Conservation (phyloP, 1,140 invertebrate genomes). For the Aphaenogaster ashmeadi region DNA sequence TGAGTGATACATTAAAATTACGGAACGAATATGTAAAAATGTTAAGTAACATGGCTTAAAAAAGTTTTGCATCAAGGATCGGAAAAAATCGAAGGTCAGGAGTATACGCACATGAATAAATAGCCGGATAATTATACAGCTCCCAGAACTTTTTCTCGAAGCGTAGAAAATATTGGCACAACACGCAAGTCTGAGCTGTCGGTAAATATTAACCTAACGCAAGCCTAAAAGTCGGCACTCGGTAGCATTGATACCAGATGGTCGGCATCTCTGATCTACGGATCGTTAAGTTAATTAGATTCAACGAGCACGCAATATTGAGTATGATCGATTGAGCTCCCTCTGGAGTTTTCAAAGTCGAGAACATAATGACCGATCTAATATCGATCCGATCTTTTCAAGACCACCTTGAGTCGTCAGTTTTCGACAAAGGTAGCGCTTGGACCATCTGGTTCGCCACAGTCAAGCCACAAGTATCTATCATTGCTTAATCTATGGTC, state of each 20-base stretch:
- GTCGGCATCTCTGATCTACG: neutral
- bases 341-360: neutral
- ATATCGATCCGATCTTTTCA: neutral
- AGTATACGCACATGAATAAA: neutral
- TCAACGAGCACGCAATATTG: neutral
- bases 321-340: slow-evolving; percentile 15
- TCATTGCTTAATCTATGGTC: slow-evolving; percentile 22
- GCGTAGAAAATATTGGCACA: neutral
- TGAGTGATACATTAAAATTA: neutral
- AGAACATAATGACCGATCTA: slow-evolving; percentile 6
- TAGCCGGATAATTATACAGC: neutral
- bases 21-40: neutral
- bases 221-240: neutral
- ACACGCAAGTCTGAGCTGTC: neutral
- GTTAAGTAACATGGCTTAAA: neutral
- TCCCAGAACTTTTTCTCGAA: slow-evolving; percentile 1
- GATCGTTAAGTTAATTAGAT: slow-evolving; percentile 35
- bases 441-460: neutral
- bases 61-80: neutral
- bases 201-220: slow-evolving; percentile 26
- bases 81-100: neutral
- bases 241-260: slow-evolving; percentile 8
- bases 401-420: neutral
- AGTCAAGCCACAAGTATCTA: slow-evolving; percentile 15
- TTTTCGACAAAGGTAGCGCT: neutral